Evolutionary conservation across 2,888 invertebrate species (phyloP).

Genomic region (Tryphoninae sp.): DNA sequence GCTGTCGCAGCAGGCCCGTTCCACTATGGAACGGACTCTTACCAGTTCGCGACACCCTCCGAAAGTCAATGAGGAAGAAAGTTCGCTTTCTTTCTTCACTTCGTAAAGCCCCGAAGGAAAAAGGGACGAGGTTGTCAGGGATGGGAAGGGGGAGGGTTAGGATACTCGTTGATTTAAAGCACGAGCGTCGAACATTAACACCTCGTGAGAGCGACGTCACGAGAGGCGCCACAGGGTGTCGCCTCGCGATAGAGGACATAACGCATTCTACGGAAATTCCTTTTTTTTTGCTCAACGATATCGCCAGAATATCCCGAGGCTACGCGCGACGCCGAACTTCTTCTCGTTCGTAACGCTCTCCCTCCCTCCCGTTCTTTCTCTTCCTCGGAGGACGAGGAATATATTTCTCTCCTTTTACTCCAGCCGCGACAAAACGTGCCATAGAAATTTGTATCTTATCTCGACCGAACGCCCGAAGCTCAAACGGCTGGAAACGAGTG

Average conservation of each 20-base stretch:
- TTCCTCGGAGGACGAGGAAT: slow-evolving; percentile 14
- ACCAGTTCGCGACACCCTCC: background rate
- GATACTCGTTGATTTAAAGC: slow-evolving; percentile 36
- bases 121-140: too few relatives aligned
- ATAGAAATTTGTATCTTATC: slow-evolving; percentile 53
- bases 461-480: slow-evolving; percentile 25
- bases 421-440: slow-evolving; percentile 6
- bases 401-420: slow-evolving; percentile 3
- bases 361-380: background rate
- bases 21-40: too few relatives aligned
- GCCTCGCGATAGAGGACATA: slow-evolving; percentile 41
- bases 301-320: slow-evolving; percentile 35
- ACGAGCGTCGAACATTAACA: slow-evolving; percentile 51
- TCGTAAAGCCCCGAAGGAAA: too few relatives aligned
- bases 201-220: slow-evolving; percentile 42
- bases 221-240: slow-evolving; percentile 35
- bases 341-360: slow-evolving; percentile 18
- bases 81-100: slow-evolving; percentile 10
- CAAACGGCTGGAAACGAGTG: background rate
- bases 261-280: slow-evolving; percentile 4
- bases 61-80: background rate
- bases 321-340: slow-evolving; percentile 45
- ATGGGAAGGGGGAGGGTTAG: slow-evolving; percentile 12
- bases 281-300: slow-evolving; percentile 25
- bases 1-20: background rate